phyloP scores from a whole-genome alignment of 2,113 vertebrate species.

The Meles meles region DNA sequence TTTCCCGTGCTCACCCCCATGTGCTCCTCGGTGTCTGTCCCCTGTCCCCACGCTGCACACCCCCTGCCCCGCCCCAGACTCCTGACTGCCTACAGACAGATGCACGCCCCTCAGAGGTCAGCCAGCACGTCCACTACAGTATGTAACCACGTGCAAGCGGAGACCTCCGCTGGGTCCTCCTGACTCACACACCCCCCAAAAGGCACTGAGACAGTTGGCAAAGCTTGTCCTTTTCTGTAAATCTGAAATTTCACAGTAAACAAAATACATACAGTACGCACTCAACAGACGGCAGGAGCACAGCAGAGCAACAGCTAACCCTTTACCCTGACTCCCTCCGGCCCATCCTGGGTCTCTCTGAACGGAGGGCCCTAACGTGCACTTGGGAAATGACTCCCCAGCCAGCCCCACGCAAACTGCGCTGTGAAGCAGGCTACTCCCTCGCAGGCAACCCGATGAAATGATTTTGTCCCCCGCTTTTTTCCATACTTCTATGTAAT shows the following conservation, averaged over 20 bases:
- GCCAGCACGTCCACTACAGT: background rate
- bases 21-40: too few species aligned
- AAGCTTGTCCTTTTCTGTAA: background rate
- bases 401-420: background rate
- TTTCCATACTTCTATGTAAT: background rate
- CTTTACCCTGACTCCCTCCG: background rate
- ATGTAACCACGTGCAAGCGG: too few species aligned
- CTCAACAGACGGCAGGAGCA: background rate
- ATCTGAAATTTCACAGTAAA: background rate
- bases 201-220: background rate
- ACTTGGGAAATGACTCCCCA: rapidly evolving
- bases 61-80: background rate
- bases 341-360: background rate
- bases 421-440: background rate
- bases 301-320: rapidly evolving
- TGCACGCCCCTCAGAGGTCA: background rate
- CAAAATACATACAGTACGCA: background rate
- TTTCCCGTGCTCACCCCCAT: background rate
- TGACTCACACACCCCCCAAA: background rate
- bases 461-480: rapidly evolving
- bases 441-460: background rate
- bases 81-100: background rate
- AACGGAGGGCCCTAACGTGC: rapidly evolving
- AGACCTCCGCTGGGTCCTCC: background rate
- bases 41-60: rapidly evolving